These are phyloP conservation scores for Athripsodes cinereus DNA, from an alignment of 2,888 invertebrate species.

Conservation along the genomic window DNA sequence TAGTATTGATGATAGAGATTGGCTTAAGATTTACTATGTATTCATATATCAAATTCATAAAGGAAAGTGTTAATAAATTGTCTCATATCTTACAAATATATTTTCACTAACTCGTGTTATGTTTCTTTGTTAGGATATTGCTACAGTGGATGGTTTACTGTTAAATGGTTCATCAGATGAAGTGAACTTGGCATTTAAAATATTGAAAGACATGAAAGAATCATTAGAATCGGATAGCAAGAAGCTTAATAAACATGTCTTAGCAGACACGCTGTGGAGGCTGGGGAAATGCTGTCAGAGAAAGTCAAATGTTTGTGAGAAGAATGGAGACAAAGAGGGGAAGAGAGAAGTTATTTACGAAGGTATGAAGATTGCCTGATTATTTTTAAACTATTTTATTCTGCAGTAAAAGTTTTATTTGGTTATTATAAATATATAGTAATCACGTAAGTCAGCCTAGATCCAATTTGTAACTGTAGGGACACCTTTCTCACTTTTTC, in stretches of 20 bases:
- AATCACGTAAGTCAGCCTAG: too few relatives aligned
- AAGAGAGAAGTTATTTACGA: conserved; percentile 20
- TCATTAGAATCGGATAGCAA: not conserved
- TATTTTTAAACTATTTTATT: too few relatives aligned
- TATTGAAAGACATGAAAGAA: conserved; percentile 14
- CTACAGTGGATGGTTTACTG: conserved; percentile 14
- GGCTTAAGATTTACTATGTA: too few relatives aligned
- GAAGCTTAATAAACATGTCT: not conserved
- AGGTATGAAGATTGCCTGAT: conserved; percentile 18
- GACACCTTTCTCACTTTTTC: too few relatives aligned
- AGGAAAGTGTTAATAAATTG: too few relatives aligned
- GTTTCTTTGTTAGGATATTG: conserved; percentile 14
- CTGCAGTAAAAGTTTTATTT: too few relatives aligned
- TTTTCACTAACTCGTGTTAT: too few relatives aligned
- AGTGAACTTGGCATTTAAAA: conserved; percentile 16
- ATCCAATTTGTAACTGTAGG: too few relatives aligned
- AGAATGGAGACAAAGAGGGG: conserved; percentile 16
- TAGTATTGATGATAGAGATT: too few relatives aligned
- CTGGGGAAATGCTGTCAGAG: conserved; percentile 23
- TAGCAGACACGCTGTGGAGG: conserved; percentile 23
- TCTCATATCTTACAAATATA: too few relatives aligned
- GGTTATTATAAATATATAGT: too few relatives aligned
- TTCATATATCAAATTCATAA: too few relatives aligned
- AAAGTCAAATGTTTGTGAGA: conserved; percentile 20
- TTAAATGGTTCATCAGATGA: conserved; percentile 16